Percentiles rank a stretch among this genome's conserved stretches.
These are phyloP conservation scores for Pelodytes ibericus DNA, from an alignment of 2,797 vertebrate species.

Conservation along the genomic window DNA sequence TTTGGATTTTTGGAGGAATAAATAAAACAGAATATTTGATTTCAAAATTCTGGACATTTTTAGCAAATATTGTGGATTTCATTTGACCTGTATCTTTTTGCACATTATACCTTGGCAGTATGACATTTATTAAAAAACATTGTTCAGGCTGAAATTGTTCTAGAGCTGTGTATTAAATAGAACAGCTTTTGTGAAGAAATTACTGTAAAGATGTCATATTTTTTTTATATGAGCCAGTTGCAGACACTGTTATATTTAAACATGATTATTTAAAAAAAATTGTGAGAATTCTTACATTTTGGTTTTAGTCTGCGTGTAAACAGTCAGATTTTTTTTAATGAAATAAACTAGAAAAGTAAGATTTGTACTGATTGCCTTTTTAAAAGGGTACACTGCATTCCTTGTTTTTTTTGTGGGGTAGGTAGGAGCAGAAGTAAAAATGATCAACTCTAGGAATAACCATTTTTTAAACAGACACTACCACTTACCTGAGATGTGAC, in stretches of 20 bases:
- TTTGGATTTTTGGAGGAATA: slow-evolving; percentile 60
- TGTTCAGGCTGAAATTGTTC: slow-evolving; percentile 72
- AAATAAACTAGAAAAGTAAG: slow-evolving; percentile 82
- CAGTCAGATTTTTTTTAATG: slow-evolving; percentile 91
- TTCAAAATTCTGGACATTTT: slow-evolving; percentile 61
- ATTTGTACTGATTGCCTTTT: background rate
- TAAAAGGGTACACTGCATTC: background rate
- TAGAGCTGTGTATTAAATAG: slow-evolving; percentile 71
- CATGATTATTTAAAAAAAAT: slow-evolving; percentile 86
- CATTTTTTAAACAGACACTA: too few species aligned
- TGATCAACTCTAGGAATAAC: too few species aligned
- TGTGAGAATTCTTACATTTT: slow-evolving; percentile 91
- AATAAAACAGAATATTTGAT: slow-evolving; percentile 50
- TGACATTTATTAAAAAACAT: slow-evolving; percentile 60
- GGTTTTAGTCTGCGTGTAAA: slow-evolving; percentile 98
- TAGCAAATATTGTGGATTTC: slow-evolving; percentile 54
- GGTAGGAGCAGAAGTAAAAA: too few species aligned
- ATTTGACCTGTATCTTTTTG: slow-evolving; percentile 79
- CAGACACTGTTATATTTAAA: slow-evolving; percentile 87
- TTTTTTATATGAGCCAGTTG: slow-evolving; percentile 84
- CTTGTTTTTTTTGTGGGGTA: too few species aligned
- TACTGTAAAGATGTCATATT: slow-evolving; percentile 80
- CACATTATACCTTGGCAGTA: slow-evolving; percentile 85
- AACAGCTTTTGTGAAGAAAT: slow-evolving; percentile 72
- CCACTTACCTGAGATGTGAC: too few species aligned